Conservation (phyloP, 2,113 vertebrate species). For the Paedocypris sp. region DNA sequence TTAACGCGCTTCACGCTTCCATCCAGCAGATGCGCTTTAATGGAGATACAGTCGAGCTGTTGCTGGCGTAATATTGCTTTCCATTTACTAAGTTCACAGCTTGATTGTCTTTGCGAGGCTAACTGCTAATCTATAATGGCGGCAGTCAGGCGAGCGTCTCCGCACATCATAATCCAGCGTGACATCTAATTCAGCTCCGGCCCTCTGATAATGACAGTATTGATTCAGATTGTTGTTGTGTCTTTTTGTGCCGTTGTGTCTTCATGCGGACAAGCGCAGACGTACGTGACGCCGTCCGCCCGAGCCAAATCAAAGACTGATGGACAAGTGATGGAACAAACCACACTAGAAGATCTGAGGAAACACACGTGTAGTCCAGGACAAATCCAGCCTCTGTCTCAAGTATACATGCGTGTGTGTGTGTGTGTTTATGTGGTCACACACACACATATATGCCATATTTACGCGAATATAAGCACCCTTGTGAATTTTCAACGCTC, state of each 20-base stretch:
- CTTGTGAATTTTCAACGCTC: too few species aligned
- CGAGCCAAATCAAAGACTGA: too few species aligned
- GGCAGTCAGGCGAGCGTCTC: conserved; percentile 27
- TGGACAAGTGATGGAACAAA: too few species aligned
- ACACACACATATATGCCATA: too few species aligned
- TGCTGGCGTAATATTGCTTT: conserved; percentile 31
- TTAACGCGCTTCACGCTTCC: neutral
- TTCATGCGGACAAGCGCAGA: too few species aligned
- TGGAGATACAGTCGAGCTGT: conserved; percentile 21
- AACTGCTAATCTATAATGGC: conserved; percentile 31
- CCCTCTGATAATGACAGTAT: conserved; percentile 52
- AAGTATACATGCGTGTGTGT: too few species aligned
- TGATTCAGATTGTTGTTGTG: conserved; percentile 44
- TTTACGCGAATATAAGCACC: too few species aligned
- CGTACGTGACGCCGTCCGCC: too few species aligned
- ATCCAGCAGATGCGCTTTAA: conserved; percentile 20
- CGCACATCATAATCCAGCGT: conserved; percentile 48
- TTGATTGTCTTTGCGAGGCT: conserved; percentile 28
- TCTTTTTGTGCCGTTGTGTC: conserved; percentile 30
- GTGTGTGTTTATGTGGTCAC: too few species aligned
- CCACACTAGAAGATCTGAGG: too few species aligned
- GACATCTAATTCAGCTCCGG: conserved; percentile 54
- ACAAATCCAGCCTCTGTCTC: too few species aligned
- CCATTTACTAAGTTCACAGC: conserved; percentile 35
- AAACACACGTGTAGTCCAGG: too few species aligned